Conservation (phyloP, 1,140 invertebrate genomes). For the Neodiprion fabricii region DNA sequence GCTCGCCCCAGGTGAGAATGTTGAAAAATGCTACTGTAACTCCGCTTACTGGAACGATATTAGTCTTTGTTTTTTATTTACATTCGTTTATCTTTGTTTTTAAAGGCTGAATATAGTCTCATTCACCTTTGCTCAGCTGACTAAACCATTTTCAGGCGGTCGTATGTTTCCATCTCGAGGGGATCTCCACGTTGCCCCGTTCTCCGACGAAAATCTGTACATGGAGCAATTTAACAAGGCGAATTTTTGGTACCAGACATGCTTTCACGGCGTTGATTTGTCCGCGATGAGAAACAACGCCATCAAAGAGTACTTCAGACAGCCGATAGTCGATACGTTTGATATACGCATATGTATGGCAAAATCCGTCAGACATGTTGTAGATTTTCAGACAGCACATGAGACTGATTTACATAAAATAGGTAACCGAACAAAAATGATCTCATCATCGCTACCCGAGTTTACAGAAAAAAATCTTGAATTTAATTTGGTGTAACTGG, state of each 20-base stretch:
- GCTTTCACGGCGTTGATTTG: slow-evolving; percentile 98
- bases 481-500: background rate
- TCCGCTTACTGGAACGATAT: background rate
- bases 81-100: no score
- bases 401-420: slow-evolving; percentile 96
- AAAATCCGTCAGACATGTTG: slow-evolving; percentile 92
- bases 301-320: slow-evolving; percentile 97
- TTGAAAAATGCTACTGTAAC: slow-evolving; percentile 32
- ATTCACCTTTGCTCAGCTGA: no score
- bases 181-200: slow-evolving; percentile 97
- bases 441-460: background rate
- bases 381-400: slow-evolving; percentile 92
- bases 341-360: slow-evolving; percentile 97
- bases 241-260: slow-evolving; percentile 98
- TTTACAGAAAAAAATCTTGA: background rate
- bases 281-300: slow-evolving; percentile 89
- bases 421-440: slow-evolving; percentile 57
- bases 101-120: no score
- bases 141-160: slow-evolving; percentile 43
- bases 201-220: slow-evolving; percentile 96
- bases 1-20: slow-evolving; percentile 83
- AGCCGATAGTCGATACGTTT: slow-evolving; percentile 99
- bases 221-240: slow-evolving; percentile 99
- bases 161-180: slow-evolving; percentile 97
- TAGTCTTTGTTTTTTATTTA: background rate